These are phyloP conservation scores for Podiceps cristatus DNA, from an alignment of 2,113 vertebrate genomes.

Conservation along the genomic window DNA sequence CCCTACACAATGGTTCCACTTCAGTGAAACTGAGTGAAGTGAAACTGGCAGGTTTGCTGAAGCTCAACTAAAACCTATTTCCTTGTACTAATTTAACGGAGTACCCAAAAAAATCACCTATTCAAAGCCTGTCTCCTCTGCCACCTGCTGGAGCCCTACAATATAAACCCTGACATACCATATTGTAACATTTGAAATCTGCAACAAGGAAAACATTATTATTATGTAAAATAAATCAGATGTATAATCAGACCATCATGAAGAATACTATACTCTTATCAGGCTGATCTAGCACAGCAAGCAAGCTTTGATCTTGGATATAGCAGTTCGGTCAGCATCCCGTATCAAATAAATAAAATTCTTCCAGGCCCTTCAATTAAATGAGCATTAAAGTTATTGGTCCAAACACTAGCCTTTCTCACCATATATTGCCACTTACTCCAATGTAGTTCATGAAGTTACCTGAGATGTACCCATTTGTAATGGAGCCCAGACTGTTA, in stretches of 20 bases:
- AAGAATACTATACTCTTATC: background rate
- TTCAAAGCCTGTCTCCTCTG: conserved; percentile 50
- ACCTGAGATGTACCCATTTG: background rate
- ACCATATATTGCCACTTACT: background rate
- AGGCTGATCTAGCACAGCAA: background rate
- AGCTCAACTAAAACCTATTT: conserved; percentile 6
- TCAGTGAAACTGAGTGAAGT: background rate
- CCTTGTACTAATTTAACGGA: conserved; percentile 5
- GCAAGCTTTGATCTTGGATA: background rate
- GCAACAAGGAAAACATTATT: background rate
- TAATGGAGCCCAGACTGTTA: background rate
- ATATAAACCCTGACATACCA: background rate
- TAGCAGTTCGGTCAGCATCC: background rate
- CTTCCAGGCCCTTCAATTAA: background rate
- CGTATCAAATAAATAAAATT: background rate
- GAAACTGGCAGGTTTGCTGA: conserved; percentile 6
- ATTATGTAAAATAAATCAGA: background rate
- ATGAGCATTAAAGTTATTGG: background rate
- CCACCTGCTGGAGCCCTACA: conserved; percentile 62
- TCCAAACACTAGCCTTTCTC: background rate
- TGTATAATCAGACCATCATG: background rate
- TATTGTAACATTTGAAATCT: background rate
- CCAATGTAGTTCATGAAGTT: background rate
- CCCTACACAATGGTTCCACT: background rate
- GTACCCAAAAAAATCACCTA: conserved; percentile 6